A percentile compares a stretch with the other conserved stretches of the same genome.
These are phyloP conservation scores for Chaenodraco wilsoni DNA, from an alignment of 2,797 vertebrate species.

Conservation along the genomic window DNA sequence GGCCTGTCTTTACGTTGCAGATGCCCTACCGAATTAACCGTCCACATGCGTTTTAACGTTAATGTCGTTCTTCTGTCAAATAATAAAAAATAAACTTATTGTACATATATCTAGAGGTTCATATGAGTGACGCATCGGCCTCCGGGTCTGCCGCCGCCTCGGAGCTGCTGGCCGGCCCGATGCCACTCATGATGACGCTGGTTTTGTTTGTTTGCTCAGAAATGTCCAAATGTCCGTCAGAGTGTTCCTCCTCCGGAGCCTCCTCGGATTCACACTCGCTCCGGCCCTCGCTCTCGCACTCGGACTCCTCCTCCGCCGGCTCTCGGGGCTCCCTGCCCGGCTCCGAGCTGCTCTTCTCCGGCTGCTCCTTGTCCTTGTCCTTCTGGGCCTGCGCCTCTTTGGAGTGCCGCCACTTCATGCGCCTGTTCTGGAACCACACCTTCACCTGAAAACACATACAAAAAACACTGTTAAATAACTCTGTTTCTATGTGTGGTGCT, in stretches of 20 bases:
- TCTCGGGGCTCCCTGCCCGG: slow-evolving; percentile 81
- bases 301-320: slow-evolving; percentile 84
- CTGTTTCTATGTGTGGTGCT: not conserved
- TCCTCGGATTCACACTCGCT: slow-evolving; percentile 93
- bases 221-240: slow-evolving; percentile 77
- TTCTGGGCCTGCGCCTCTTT: slow-evolving; percentile 98
- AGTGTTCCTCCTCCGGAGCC: slow-evolving; percentile 80
- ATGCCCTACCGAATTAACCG: not conserved
- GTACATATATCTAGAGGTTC: slow-evolving; percentile 47
- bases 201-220: slow-evolving; percentile 81
- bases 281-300: slow-evolving; percentile 89
- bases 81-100: not conserved
- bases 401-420: slow-evolving; percentile 98
- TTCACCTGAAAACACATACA: slow-evolving; percentile 85
- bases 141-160: slow-evolving; percentile 68
- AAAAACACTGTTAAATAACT: not conserved
- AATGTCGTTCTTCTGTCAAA: slow-evolving; percentile 46
- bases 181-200: slow-evolving; percentile 85
- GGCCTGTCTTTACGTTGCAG: slow-evolving; percentile 21
- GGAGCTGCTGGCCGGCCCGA: slow-evolving; percentile 59
- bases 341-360: slow-evolving; percentile 78
- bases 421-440: slow-evolving; percentile 97
- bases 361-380: slow-evolving; percentile 92
- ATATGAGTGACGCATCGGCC: slow-evolving; percentile 73
- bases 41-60: slow-evolving; percentile 25